These are phyloP conservation scores for Hydropotes inermis DNA, from an alignment of 2,113 vertebrate genomes.

Conservation along the genomic window DNA sequence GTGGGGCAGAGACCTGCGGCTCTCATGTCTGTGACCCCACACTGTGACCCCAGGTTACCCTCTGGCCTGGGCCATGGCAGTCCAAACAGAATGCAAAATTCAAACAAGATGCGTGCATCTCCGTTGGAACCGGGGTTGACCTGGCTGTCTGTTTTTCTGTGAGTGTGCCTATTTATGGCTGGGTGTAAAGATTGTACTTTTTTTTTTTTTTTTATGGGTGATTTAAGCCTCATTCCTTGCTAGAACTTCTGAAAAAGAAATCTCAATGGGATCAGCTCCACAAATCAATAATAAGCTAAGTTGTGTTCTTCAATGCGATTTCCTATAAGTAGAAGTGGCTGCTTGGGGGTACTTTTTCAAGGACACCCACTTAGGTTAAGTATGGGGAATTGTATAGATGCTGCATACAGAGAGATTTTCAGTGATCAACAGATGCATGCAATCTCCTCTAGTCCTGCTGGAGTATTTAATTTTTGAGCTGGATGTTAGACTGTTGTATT, in stretches of 20 bases:
- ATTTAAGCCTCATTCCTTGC: neutral
- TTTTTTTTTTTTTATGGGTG: too few species aligned
- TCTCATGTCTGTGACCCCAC: slow-evolving; percentile 60
- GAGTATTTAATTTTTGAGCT: neutral
- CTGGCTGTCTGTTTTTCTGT: slow-evolving; percentile 42
- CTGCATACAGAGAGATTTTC: too few species aligned
- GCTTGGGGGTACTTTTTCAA: neutral
- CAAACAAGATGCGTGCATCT: slow-evolving; percentile 66
- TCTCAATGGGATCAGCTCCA: neutral
- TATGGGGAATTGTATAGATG: accelerated
- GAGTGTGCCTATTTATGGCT: slow-evolving; percentile 49
- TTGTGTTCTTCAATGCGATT: neutral
- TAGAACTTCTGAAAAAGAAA: neutral
- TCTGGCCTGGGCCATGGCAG: neutral
- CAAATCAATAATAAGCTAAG: neutral
- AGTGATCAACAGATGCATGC: accelerated
- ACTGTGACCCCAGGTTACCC: slow-evolving; percentile 43
- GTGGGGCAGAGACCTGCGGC: slow-evolving; percentile 53
- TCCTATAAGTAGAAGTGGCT: neutral
- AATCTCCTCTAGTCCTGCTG: too few species aligned
- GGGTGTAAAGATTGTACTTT: neutral
- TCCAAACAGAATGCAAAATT: neutral
- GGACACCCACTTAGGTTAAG: too few species aligned
- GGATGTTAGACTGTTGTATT: neutral
- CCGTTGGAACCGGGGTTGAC: slow-evolving; percentile 42